Conservation (phyloP, 2,113 vertebrate genomes). For the Egretta garzetta region DNA sequence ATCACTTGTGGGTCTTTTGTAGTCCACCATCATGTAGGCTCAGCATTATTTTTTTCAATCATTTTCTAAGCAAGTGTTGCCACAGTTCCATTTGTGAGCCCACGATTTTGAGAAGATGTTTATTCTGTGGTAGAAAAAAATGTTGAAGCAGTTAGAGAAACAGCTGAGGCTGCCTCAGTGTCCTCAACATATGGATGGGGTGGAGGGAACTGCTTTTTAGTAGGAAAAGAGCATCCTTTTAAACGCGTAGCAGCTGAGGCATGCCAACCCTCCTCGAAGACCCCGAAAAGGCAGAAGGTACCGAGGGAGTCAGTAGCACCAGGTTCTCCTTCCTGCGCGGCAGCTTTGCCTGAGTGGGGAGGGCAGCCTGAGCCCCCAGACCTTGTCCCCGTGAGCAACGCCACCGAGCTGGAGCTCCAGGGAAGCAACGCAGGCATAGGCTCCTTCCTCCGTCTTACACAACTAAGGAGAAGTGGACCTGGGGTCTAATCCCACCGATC, state of each 20-base stretch:
- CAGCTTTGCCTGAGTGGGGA: neutral
- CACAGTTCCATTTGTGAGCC: neutral
- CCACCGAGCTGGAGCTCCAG: neutral
- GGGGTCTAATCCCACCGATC: neutral
- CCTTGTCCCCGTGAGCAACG: neutral
- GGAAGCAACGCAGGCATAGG: neutral
- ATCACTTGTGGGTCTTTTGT: neutral
- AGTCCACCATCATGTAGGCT: neutral
- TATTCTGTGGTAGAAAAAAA: neutral
- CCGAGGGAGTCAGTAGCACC: neutral
- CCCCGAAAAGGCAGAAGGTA: neutral
- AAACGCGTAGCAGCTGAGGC: neutral
- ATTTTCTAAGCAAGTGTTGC: neutral
- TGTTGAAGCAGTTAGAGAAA: neutral
- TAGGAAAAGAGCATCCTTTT: neutral
- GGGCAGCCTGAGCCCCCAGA: neutral
- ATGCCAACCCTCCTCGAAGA: neutral
- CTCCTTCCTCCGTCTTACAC: neutral
- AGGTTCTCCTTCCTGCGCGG: neutral
- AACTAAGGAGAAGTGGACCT: fast-evolving
- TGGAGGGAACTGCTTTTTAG: neutral
- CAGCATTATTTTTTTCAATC: neutral
- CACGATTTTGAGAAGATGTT: neutral
- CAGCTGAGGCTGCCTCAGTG: neutral
- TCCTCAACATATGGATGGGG: neutral